Percentiles rank a stretch among this genome's conserved stretches.
These are phyloP conservation scores for Pterocles orientalis DNA, from an alignment of 2,113 vertebrate genomes.

Conservation along the genomic window DNA sequence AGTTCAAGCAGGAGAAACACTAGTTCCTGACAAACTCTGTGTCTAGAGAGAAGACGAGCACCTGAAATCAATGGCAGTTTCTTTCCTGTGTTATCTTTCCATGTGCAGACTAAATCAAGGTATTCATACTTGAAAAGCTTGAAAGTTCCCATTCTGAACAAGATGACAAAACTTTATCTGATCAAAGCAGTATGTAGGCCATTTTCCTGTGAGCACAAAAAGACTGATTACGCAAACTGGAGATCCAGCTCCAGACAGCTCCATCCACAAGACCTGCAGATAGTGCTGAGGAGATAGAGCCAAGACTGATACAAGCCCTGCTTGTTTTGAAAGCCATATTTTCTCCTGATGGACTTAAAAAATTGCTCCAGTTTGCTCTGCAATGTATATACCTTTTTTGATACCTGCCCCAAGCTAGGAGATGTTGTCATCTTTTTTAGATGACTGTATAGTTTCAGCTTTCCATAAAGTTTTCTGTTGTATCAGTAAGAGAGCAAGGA, in stretches of 20 bases:
- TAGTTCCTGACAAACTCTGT: background rate
- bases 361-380: background rate
- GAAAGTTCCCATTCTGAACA: background rate
- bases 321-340: background rate
- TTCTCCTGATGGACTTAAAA: background rate
- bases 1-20: background rate
- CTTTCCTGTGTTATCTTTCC: background rate
- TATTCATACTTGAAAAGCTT: background rate
- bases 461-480: background rate
- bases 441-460: background rate
- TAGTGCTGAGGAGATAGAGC: background rate
- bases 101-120: background rate
- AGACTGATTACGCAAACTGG: background rate
- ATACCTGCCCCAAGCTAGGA: background rate
- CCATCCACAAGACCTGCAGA: background rate
- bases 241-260: background rate
- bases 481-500: background rate
- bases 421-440: background rate
- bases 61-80: background rate
- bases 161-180: background rate
- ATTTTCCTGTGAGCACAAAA: background rate
- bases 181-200: background rate
- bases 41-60: background rate
- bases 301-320: background rate
- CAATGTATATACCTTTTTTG: accelerated